Base-by-base conservation (phyloP, 2,888 invertebrate species). In the Atrina japonica region DNA sequence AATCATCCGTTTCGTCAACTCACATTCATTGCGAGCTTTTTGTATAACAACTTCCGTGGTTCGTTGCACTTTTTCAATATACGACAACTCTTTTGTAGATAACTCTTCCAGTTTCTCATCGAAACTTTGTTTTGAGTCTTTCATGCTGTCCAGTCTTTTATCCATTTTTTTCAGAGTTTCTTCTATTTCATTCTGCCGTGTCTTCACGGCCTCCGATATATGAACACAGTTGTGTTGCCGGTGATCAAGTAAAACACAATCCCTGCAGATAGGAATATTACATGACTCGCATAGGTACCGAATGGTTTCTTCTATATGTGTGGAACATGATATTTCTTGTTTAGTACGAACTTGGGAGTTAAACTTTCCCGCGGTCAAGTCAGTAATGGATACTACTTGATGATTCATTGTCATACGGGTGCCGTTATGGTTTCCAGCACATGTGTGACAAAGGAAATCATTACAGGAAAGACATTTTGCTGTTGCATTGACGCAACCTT, bases 251-350 rank as follows among this genome's bases (percentile, higher is more conserved):
- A 60, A 43, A 60, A 60, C 29, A 27, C 60, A 60, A 18, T 60
- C 60, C 29, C 60, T 25, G 45, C 60, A 60, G 29, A 60, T 30
- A 6, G 60, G 60, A 7, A 30, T n/a, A 14, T 60, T 45, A 60
- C 60, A 60, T 3, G 60, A 43, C 1, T 43, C 45, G 30, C 60
- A 60, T 25, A 60, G 45, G 21, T 30, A 60, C 27, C 30, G 9
- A 6, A 45, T 11, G 14, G 29, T 27, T 5, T 60, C 60, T 9
- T n/a, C 60, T 9, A 18, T 29, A 21, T 60, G 60, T n/a, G 25
- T 23, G 9, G 47, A 29, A n/a, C 60, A 60, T 3, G 47, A 27
- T 2, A 60, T 60, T 29, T 47, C 45, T 18, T 60, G 60, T n/a
- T 43, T 47, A 18, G 47, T 27, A 18, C 60, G 60, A 60, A 60